Evolutionary conservation across 1,140 invertebrate species (phyloP).

Genomic region (Anoplophora glabripennis): DNA sequence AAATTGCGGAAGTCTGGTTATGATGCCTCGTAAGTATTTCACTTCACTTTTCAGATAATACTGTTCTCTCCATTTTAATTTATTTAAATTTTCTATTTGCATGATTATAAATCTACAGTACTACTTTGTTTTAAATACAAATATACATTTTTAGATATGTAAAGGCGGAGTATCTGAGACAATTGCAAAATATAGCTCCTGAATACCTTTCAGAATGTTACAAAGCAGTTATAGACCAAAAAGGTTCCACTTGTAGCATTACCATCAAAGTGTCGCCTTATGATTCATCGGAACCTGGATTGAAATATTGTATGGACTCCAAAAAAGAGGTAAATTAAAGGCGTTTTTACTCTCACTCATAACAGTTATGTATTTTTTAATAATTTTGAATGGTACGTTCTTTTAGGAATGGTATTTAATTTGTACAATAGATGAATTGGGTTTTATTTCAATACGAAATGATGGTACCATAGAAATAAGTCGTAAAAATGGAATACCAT

Average conservation of each 20-base stretch:
- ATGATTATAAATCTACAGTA: background rate
- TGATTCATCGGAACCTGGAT: constrained; percentile 62
- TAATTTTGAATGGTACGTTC: constrained; percentile 5
- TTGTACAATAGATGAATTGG: constrained; percentile 79
- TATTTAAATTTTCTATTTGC: too few species aligned
- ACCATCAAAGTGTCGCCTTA: constrained; percentile 68
- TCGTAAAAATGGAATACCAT: constrained; percentile 72
- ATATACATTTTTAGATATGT: constrained; percentile 55
- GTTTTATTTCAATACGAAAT: constrained; percentile 69
- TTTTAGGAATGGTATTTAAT: constrained; percentile 65
- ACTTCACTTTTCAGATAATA: too few species aligned
- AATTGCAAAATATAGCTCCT: constrained; percentile 72
- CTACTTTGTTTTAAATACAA: too few species aligned
- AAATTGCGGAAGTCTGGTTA: constrained; percentile 58
- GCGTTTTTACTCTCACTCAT: background rate
- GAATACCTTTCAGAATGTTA: constrained; percentile 79
- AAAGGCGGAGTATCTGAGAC: constrained; percentile 74
- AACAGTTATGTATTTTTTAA: background rate
- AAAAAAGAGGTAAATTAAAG: constrained; percentile 58
- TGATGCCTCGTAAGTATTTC: constrained; percentile 55
- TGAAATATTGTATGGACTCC: constrained; percentile 59
- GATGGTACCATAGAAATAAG: constrained; percentile 75
- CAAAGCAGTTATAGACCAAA: constrained; percentile 63
- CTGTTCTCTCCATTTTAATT: too few species aligned
- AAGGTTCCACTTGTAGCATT: constrained; percentile 58